Evolutionary conservation across 2,797 vertebrate species (phyloP).

Genomic region (Catamblyrhynchus diadema): DNA sequence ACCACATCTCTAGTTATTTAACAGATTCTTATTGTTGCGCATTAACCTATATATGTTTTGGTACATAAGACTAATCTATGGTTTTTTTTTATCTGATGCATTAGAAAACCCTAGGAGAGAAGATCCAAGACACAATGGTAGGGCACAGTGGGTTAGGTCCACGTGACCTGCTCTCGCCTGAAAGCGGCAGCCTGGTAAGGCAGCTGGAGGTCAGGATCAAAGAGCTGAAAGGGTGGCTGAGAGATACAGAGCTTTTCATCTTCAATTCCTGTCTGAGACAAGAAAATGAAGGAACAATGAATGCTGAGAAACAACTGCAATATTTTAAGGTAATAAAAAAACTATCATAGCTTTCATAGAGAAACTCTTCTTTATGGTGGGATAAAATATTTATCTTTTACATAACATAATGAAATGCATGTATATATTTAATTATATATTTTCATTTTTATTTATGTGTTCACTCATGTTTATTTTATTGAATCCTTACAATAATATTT

Average conservation of each 20-base stretch:
- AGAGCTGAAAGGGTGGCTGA: constrained; percentile 95
- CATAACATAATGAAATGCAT: constrained; percentile 39
- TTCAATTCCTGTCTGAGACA: constrained; percentile 94
- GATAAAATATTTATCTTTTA: constrained; percentile 69
- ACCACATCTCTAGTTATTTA: background rate
- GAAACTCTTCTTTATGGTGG: constrained; percentile 56
- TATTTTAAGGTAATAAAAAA: constrained; percentile 87
- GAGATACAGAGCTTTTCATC: constrained; percentile 97
- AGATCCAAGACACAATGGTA: constrained; percentile 75
- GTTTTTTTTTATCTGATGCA: constrained; percentile 52
- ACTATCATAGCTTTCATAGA: constrained; percentile 56
- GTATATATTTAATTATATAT: constrained; percentile 43
- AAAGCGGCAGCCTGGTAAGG: constrained; percentile 88
- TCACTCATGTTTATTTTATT: constrained; percentile 28
- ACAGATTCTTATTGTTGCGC: constrained; percentile 13
- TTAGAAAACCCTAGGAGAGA: constrained; percentile 87
- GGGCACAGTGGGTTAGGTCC: constrained; percentile 74
- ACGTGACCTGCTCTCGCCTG: constrained; percentile 86
- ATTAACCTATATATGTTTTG: constrained; percentile 36
- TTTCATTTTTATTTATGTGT: constrained; percentile 45
- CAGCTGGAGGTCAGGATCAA: constrained; percentile 95
- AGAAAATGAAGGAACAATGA: constrained; percentile 81
- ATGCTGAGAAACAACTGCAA: constrained; percentile 79
- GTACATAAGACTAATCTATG: constrained; percentile 65
- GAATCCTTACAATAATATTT: background rate